Percentiles rank a stretch among this genome's conserved stretches.
These are phyloP conservation scores for Peromyscus melanophrys DNA, from an alignment of 2,797 vertebrate species.

Conservation along the genomic window DNA sequence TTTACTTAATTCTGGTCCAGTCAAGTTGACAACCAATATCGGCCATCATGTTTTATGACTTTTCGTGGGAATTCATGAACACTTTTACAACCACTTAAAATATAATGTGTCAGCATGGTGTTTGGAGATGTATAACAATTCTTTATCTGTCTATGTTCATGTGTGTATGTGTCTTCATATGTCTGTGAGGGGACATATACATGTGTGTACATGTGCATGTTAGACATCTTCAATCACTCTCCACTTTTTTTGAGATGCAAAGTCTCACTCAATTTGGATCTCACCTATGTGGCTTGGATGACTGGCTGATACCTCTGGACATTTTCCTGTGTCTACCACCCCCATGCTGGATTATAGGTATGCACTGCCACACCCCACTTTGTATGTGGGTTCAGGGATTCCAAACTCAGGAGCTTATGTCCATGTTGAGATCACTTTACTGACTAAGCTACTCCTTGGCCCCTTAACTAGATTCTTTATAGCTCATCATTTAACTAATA, in stretches of 20 bases:
- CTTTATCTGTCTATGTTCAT: neutral
- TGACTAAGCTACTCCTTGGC: neutral
- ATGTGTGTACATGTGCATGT: neutral
- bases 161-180: neutral
- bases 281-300: neutral
- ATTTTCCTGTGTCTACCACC: neutral
- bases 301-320: neutral
- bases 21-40: neutral
- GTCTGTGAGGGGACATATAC: neutral
- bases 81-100: slow-evolving; percentile 19
- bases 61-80: neutral
- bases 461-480: neutral
- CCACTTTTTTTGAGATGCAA: neutral
- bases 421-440: neutral
- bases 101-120: neutral
- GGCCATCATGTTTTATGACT: neutral
- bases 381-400: neutral
- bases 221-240: neutral
- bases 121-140: neutral
- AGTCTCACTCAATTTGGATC: neutral
- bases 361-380: neutral
- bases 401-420: neutral
- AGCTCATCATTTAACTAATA: neutral
- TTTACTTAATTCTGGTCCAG: neutral
- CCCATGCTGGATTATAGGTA: neutral